Conservation (phyloP, 30 jellyfish, hydroid and myxozoan genomes). For the Pseudorhiza aurosa region DNA sequence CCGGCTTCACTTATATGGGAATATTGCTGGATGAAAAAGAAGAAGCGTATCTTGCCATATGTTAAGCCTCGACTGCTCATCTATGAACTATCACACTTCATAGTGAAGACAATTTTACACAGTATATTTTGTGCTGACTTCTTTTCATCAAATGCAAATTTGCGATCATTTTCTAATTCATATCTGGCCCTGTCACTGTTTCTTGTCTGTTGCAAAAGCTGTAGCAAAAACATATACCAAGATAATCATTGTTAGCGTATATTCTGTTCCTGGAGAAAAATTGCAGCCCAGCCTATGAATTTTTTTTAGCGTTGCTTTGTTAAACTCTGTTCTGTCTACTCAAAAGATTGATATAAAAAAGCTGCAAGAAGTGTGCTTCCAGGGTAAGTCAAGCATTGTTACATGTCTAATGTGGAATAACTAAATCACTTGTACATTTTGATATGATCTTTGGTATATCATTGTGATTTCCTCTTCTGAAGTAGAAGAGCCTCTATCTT, state of each 20-base stretch:
- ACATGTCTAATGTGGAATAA: too few relatives aligned
- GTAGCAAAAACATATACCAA: background rate
- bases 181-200: background rate
- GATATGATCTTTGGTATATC: too few relatives aligned
- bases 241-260: background rate
- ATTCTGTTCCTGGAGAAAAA: too few relatives aligned
- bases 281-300: background rate
- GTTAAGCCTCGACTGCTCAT: too few relatives aligned
- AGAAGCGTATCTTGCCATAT: too few relatives aligned
- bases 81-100: too few relatives aligned
- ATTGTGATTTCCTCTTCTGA: too few relatives aligned
- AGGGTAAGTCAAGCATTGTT: constrained; percentile 35
- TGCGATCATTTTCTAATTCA: background rate
- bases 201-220: background rate
- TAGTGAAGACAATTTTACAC: too few relatives aligned
- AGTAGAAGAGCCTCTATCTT: too few relatives aligned
- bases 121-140: background rate
- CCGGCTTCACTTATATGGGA: too few relatives aligned
- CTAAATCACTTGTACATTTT: too few relatives aligned
- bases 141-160: background rate
- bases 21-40: too few relatives aligned
- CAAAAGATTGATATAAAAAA: constrained; percentile 66
- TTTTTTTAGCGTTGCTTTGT: constrained; percentile 62
- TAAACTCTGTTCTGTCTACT: constrained; percentile 56
- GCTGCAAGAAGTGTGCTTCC: constrained; percentile 72